Percentiles rank a stretch among this genome's conserved stretches.
These are phyloP conservation scores for Lepidiolamprologus cunningtoni DNA, from an alignment of 2,113 vertebrate species.

Conservation along the genomic window DNA sequence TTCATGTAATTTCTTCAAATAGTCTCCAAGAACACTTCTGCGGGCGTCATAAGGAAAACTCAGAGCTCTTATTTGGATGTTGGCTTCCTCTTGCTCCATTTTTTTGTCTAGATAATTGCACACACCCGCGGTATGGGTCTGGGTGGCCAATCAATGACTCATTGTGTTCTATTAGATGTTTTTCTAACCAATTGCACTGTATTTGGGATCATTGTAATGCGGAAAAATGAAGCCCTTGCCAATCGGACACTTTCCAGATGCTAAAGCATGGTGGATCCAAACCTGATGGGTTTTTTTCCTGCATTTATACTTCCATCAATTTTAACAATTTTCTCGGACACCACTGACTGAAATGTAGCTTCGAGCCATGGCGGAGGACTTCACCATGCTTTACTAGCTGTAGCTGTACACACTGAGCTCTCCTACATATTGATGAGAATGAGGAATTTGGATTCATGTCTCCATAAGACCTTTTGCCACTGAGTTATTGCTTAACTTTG, in stretches of 20 bases:
- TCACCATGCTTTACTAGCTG: not conserved
- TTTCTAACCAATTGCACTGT: not conserved
- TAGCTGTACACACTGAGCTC: not conserved
- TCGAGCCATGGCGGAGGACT: not conserved
- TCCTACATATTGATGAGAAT: not conserved
- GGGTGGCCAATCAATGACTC: not conserved
- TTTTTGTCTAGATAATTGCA: not conserved
- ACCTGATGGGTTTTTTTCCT: rapidly evolving
- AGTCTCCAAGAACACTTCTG: not conserved
- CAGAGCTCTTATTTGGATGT: not conserved
- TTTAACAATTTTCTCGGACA: not conserved
- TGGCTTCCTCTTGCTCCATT: not conserved
- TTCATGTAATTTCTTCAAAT: not conserved
- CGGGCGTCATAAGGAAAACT: not conserved
- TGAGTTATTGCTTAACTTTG: not conserved
- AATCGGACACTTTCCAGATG: not conserved
- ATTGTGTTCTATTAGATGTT: not conserved
- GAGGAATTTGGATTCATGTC: not conserved
- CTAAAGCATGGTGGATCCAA: not conserved
- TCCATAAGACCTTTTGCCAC: not conserved
- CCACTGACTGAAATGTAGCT: not conserved
- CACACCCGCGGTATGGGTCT: rapidly evolving
- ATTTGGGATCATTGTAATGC: not conserved
- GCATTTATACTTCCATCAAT: not conserved
- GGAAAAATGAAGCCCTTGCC: not conserved